These are phyloP conservation scores for Pseudochirops corinnae DNA, from an alignment of 2,797 vertebrate species.

Conservation along the genomic window DNA sequence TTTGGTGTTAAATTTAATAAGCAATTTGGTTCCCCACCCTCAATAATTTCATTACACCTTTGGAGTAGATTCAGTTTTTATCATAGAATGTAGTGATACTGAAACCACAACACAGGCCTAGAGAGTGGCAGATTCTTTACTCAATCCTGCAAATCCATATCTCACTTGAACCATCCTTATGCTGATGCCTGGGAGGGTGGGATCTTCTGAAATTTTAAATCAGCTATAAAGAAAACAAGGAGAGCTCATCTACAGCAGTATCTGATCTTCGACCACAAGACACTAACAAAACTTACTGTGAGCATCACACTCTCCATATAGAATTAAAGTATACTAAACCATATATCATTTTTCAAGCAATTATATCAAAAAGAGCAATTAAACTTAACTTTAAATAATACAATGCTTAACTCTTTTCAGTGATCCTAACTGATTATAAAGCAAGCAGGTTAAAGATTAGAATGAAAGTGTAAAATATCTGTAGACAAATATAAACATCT, in stretches of 20 bases:
- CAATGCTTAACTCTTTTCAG: conserved; percentile 5
- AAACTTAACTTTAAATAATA: neutral
- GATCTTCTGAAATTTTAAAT: conserved; percentile 15
- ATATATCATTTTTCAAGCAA: conserved; percentile 16
- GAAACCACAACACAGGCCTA: neutral
- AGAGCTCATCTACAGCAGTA: conserved; percentile 15
- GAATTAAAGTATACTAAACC: conserved; percentile 33
- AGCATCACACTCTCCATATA: neutral
- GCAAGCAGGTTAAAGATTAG: neutral
- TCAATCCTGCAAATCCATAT: conserved; percentile 2
- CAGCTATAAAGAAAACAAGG: conserved; percentile 3
- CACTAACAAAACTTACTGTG: conserved; percentile 8
- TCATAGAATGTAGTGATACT: neutral
- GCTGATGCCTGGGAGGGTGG: conserved; percentile 22
- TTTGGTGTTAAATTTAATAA: conserved; percentile 41
- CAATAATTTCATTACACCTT: neutral
- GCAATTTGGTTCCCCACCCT: conserved; percentile 11
- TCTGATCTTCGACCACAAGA: conserved; percentile 18
- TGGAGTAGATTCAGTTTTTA: conserved; percentile 12
- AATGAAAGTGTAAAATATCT: conserved; percentile 22
- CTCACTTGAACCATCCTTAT: neutral
- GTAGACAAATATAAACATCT: neutral
- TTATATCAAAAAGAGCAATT: conserved; percentile 22
- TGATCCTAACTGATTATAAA: conserved; percentile 21
- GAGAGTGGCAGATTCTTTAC: neutral